A percentile compares a stretch with the other conserved stretches of the same genome.
phyloP scores from a whole-genome alignment of 1,140 invertebrate genomes.

The Bombus pyrosoma region DNA sequence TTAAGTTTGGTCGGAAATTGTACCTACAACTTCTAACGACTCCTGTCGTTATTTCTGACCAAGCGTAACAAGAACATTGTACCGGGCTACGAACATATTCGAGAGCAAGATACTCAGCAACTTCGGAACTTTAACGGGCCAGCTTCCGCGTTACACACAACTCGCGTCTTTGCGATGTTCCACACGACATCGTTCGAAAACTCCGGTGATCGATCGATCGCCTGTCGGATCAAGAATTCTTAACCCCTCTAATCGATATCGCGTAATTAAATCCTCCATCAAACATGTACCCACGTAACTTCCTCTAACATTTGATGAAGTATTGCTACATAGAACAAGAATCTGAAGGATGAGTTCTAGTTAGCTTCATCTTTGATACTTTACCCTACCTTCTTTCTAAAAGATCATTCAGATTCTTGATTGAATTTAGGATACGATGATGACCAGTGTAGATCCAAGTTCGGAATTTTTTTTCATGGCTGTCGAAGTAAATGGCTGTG shows the following conservation, averaged over 20 bases:
- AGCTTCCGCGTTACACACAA: constrained; percentile 19
- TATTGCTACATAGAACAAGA: neutral
- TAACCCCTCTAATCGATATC: neutral
- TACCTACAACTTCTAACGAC: constrained; percentile 53
- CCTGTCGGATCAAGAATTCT: neutral
- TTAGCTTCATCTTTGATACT: no score
- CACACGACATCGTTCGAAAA: constrained; percentile 10
- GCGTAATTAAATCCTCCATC: constrained; percentile 2
- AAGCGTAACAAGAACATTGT: constrained; percentile 49
- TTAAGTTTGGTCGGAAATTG: constrained; percentile 44
- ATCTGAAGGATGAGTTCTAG: neutral
- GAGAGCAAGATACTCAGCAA: constrained; percentile 48
- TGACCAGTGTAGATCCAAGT: no score
- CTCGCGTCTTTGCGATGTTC: constrained; percentile 28
- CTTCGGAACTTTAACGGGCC: constrained; percentile 44
- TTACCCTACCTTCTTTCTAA: neutral
- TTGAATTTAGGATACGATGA: no score
- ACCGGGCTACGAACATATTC: constrained; percentile 35
- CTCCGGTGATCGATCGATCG: constrained; percentile 34
- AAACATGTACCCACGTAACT: no score
- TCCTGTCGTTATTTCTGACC: constrained; percentile 56
- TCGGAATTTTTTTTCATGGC: no score
- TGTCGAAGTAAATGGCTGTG: no score
- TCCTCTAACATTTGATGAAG: neutral
- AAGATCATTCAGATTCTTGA: neutral